A percentile compares a stretch with the other conserved stretches of the same genome.
Evolutionary conservation across 2,113 vertebrate genomes (phyloP).

Genomic region (Salvelinus fontinalis): DNA sequence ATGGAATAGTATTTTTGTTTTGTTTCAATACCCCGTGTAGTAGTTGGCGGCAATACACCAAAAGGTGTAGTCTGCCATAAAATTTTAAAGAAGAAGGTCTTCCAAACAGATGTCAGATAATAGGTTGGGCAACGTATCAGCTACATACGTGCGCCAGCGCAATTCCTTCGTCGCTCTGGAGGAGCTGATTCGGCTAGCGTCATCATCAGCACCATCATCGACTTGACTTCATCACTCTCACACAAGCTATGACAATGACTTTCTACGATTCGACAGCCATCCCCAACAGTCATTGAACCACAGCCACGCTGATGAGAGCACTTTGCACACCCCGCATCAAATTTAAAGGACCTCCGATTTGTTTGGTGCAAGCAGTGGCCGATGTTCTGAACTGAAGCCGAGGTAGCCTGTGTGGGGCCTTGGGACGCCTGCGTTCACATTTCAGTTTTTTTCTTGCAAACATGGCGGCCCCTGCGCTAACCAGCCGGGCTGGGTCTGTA

Average conservation of each 20-base stretch:
- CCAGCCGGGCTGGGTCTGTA: slow-evolving; percentile 80
- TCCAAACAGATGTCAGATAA: slow-evolving; percentile 42
- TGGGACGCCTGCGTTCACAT: background rate
- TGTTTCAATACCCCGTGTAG: too few species aligned
- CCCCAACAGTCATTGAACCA: background rate
- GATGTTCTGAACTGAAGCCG: background rate
- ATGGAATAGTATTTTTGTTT: too few species aligned
- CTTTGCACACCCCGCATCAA: background rate
- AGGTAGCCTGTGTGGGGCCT: background rate
- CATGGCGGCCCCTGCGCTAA: slow-evolving; percentile 88
- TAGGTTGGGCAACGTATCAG: slow-evolving; percentile 16
- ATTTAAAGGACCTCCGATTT: background rate
- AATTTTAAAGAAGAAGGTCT: too few species aligned
- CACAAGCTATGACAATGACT: background rate
- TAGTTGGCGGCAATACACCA: too few species aligned
- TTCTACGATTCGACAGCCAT: background rate
- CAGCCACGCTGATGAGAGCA: too few species aligned
- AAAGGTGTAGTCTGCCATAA: too few species aligned
- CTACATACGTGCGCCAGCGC: too few species aligned
- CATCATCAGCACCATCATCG: slow-evolving; percentile 23
- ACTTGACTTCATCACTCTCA: slow-evolving; percentile 63
- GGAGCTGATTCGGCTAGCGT: too few species aligned
- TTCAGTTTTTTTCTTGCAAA: slow-evolving; percentile 63
- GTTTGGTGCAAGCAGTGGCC: background rate
- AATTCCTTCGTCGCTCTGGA: too few species aligned